Evolutionary conservation across 1,140 invertebrate species (phyloP), one percentile per base, ranked within the genome.

Genomic region (Rhyzopertha dominica): DNA sequence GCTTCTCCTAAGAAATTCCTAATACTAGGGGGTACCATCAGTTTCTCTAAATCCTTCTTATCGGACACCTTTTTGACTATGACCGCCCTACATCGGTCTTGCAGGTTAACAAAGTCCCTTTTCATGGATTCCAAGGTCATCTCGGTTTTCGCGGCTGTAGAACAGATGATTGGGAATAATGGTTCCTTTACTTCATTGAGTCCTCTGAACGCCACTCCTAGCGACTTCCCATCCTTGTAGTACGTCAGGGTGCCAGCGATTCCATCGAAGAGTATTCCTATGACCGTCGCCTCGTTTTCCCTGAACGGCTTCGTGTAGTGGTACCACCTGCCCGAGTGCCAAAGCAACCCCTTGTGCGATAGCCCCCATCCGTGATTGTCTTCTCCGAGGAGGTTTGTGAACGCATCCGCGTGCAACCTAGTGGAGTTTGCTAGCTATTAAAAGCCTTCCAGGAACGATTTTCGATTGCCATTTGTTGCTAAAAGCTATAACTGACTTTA

Each of bases 101-200:
- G 81, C 4, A 87, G 67, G 59, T 74, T 82, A 0, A 75, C 69
- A 57, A 81, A 85, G 48, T 80, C 78, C 18, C 81, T 53, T 40
- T 71, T 71, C 18, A 75, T 74, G 4, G 65, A 58, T 9, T 69
- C 70, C 0, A 85, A 54, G 0, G 75, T 74, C 79, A 87, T 84
- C 67, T 83, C 78, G 3, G 83, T 86, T 65, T 84, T 86, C 13
- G 82, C 82, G 0, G 84, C 83, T 0, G 84, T 86, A 2, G 82
- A 85, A 49, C 78, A 78, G 2, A 85, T 71, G 23, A 84, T 76
- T 3, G 84, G 84, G 63, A 78, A 86, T 0, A 87, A 67, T 5
- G 79, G 74, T 41, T 82, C 77, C 20, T 69, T 66, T n/a, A 78
- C 63, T 56, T 74, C 67, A 46, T 78, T 63, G n/a, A 78, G 49